Conservation (phyloP, 2,888 invertebrate species). For the Epirrhoe alternata region DNA sequence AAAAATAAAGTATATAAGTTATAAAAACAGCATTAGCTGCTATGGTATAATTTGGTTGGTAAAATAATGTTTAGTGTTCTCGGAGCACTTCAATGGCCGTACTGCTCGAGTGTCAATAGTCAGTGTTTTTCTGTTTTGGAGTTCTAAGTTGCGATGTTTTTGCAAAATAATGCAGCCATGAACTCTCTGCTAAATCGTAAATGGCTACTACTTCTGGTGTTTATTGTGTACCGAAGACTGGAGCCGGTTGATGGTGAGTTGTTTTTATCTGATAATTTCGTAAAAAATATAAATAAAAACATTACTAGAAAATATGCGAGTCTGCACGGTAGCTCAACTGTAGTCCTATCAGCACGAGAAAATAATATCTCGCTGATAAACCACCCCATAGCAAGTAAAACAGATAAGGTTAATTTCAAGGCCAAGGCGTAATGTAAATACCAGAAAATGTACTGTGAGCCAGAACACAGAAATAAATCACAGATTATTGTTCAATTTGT, state of each 20-base stretch:
- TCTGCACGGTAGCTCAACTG: neutral
- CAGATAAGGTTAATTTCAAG: conserved; percentile 15
- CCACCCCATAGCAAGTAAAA: neutral
- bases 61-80: conserved; percentile 64
- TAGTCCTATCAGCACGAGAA: neutral
- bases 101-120: conserved; percentile 65
- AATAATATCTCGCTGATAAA: neutral
- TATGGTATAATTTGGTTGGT: conserved; percentile 26
- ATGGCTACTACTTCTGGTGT: conserved; percentile 67
- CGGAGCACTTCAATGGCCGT: conserved; percentile 71
- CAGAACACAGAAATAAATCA: no score
- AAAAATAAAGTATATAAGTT: conserved; percentile 14
- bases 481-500: no score
- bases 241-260: conserved; percentile 70
- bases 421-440: neutral
- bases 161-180: conserved; percentile 67
- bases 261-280: conserved; percentile 23
- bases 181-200: conserved; percentile 64
- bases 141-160: conserved; percentile 67
- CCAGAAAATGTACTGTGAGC: no score
- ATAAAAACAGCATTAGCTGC: conserved; percentile 10
- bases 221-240: conserved; percentile 61
- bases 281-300: conserved; percentile 5
- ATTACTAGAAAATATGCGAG: neutral
- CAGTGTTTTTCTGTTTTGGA: conserved; percentile 64